Percentiles rank a stretch among this genome's conserved stretches.
phyloP scores from a whole-genome alignment of 2,797 vertebrate genomes.

The Neostethus bicornis region DNA sequence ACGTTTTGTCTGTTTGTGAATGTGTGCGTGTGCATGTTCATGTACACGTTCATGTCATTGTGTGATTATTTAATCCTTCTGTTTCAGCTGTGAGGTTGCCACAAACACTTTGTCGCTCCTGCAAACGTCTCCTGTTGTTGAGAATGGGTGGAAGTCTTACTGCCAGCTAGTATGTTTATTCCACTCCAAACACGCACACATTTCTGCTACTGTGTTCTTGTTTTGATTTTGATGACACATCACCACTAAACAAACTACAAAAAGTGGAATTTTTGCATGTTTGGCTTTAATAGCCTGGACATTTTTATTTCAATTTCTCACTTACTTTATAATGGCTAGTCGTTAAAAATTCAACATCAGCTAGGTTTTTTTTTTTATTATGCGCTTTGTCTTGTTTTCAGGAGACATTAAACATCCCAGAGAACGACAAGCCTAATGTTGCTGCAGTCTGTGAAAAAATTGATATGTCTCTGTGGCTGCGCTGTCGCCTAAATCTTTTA shows the following conservation, averaged over 20 bases:
- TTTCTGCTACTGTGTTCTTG: neutral
- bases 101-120: conserved; percentile 85
- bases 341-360: too few species aligned
- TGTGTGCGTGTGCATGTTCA: conserved; percentile 6
- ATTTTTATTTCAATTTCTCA: neutral
- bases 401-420: conserved; percentile 9
- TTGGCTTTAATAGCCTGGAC: neutral
- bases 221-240: too few species aligned
- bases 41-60: neutral
- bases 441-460: conserved; percentile 79
- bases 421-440: conserved; percentile 53
- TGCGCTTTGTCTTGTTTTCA: conserved; percentile 25
- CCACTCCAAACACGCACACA: neutral
- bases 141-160: conserved; percentile 9
- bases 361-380: neutral
- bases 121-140: conserved; percentile 80
- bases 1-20: too few species aligned
- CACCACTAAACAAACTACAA: too few species aligned
- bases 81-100: conserved; percentile 81
- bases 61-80: conserved; percentile 7
- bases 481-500: conserved; percentile 80
- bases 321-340: neutral
- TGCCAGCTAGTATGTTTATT: conserved; percentile 43
- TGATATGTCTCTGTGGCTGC: conserved; percentile 84
- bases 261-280: neutral